A percentile compares a stretch with the other conserved stretches of the same genome.
Conservation (phyloP, 2,888 invertebrate genomes). For the Sympetrum striolatum region DNA sequence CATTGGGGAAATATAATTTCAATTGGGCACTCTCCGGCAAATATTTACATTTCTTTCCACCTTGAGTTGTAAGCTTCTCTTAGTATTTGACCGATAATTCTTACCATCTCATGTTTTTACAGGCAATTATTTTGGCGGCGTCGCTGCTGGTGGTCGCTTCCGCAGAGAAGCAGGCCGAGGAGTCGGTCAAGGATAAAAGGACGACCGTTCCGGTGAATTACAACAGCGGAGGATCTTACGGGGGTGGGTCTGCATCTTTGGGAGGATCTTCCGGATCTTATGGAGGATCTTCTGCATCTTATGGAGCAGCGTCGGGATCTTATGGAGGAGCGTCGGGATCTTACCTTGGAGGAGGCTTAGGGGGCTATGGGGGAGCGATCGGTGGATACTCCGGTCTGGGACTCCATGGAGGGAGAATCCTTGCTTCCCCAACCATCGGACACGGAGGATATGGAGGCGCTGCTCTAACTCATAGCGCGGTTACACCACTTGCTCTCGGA, state of each 20-base stretch:
- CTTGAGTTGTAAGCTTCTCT: too few species aligned
- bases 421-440: neutral
- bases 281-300: neutral
- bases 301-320: neutral
- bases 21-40: neutral
- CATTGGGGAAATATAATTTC: neutral
- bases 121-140: neutral
- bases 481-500: neutral
- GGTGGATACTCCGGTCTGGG: too few species aligned
- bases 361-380: neutral
- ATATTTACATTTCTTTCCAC: too few species aligned
- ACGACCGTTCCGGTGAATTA: constrained; percentile 17
- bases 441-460: neutral
- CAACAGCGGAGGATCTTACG: neutral
- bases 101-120: neutral
- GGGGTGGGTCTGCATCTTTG: neutral
- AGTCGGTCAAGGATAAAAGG: constrained; percentile 28
- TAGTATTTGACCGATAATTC: too few species aligned
- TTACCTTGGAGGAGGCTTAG: neutral
- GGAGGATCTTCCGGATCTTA: neutral
- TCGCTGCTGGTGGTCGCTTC: neutral
- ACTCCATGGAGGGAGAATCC: too few species aligned
- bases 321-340: neutral
- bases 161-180: neutral
- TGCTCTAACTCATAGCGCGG: neutral